Base-by-base conservation (phyloP, 1,140 invertebrate species). In the Plutomurus gul region DNA sequence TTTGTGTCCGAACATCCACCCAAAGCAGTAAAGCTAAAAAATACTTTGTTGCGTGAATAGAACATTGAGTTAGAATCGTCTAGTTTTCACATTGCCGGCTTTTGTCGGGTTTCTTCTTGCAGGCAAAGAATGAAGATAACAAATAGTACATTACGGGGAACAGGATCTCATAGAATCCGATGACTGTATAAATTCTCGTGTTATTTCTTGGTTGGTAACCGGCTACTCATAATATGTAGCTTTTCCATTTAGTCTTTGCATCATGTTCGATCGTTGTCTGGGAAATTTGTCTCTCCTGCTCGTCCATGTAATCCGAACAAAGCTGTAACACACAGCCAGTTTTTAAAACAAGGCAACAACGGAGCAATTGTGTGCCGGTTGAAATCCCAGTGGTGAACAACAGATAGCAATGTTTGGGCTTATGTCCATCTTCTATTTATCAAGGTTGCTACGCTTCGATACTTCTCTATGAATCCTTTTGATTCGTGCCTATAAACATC, bases 341-440 rank as follows among this genome's bases (percentile, higher is more conserved):
- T 2, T 43, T 43, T 43, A 3, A 43, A 43, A 43, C 11, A 43
- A 8, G 39, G 11, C n/a, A 43, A n/a, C 11, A n/a, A 43, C 39
- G n/a, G 39, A n/a, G n/a, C n/a, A n/a, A n/a, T n/a, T n/a, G n/a
- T n/a, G n/a, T n/a, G n/a, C n/a, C n/a, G n/a, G n/a, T n/a, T n/a
- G n/a, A n/a, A n/a, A n/a, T n/a, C n/a, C n/a, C n/a, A n/a, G n/a
- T n/a, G n/a, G n/a, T n/a, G n/a, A n/a, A 36, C 5, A 11, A 60
- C 8, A 60, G 56, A 65, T 16, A 65, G 56, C 56, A 65, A 65
- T 65, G 25, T 30, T n/a, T 30, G 13, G 56, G 30, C n/a, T 27
- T 30, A 65, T 33, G 56, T 65, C 56, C 56, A 65, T 65, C 56
- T 65, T 65, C 27, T 43, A n/a, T n/a, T n/a, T 27, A 65, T 65